phyloP scores from a whole-genome alignment of 2,888 invertebrate genomes.

The Amphimallon solstitiale region DNA sequence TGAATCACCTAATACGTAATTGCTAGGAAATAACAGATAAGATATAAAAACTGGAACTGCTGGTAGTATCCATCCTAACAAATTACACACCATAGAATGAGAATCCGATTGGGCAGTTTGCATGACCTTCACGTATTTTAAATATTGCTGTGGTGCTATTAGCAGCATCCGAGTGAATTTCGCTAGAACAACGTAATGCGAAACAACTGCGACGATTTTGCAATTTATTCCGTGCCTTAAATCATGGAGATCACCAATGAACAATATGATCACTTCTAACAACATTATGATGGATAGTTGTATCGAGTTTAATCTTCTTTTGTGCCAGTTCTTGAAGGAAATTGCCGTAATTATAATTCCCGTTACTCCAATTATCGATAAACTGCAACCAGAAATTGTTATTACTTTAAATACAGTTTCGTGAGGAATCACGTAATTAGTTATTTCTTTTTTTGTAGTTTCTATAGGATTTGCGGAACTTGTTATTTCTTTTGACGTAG shows the following conservation, averaged over 20 bases:
- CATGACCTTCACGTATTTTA: slow-evolving; percentile 23
- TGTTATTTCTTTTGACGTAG: too few relatives aligned
- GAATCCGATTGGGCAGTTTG: not conserved
- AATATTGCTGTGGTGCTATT: slow-evolving; percentile 14
- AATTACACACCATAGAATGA: not conserved
- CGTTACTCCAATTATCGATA: slow-evolving; percentile 25
- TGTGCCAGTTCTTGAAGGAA: slow-evolving; percentile 28
- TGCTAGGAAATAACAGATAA: slow-evolving; percentile 10
- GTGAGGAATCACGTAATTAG: slow-evolving; percentile 3
- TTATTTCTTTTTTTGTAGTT: too few relatives aligned
- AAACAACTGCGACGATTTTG: slow-evolving; percentile 2
- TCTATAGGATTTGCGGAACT: too few relatives aligned
- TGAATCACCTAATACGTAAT: slow-evolving; percentile 21
- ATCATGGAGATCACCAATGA: slow-evolving; percentile 7
- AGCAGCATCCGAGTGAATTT: slow-evolving; percentile 30
- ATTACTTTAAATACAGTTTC: slow-evolving; percentile 12
- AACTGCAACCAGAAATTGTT: slow-evolving; percentile 8
- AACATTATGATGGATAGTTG: slow-evolving; percentile 21
- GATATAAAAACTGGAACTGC: slow-evolving; percentile 15
- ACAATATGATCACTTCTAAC: slow-evolving; percentile 12
- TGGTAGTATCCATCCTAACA: slow-evolving; percentile 16
- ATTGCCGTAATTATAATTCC: slow-evolving; percentile 17
- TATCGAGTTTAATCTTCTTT: slow-evolving; percentile 27
- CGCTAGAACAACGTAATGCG: slow-evolving; percentile 30
- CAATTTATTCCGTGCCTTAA: not conserved